phyloP scores from a whole-genome alignment of 2,113 vertebrate species.

The Coptodon rendalli region DNA sequence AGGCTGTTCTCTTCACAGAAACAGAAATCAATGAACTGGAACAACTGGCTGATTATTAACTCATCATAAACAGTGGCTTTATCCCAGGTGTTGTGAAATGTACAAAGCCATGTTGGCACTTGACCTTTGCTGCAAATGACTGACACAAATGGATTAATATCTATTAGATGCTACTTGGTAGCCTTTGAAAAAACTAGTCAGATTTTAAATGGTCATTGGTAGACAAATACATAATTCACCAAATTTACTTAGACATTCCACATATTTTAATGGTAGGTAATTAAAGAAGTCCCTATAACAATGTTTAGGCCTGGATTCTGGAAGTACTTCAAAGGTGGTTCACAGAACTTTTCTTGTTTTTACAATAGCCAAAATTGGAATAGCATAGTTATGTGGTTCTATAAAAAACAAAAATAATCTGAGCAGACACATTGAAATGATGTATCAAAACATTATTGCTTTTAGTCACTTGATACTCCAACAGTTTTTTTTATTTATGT shows the following conservation, averaged over 20 bases:
- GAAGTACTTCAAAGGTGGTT: neutral
- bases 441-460: neutral
- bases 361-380: neutral
- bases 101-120: slow-evolving; percentile 35
- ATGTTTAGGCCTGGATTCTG: neutral
- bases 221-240: neutral
- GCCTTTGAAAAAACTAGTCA: neutral
- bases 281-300: neutral
- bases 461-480: neutral
- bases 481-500: neutral
- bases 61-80: slow-evolving; percentile 70
- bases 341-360: neutral
- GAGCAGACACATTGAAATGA: neutral
- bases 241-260: neutral
- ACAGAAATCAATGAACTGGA: slow-evolving; percentile 18
- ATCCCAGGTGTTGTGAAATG: slow-evolving; percentile 57
- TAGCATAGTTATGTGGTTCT: neutral
- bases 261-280: neutral
- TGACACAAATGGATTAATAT: slow-evolving; percentile 11
- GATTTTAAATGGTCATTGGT: neutral
- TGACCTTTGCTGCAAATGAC: slow-evolving; percentile 41
- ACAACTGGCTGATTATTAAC: slow-evolving; percentile 66
- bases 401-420: neutral
- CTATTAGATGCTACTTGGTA: neutral
- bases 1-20: slow-evolving; percentile 12